A percentile compares a stretch with the other conserved stretches of the same genome.
These are phyloP conservation scores for Cyprinodon variegatus DNA, from an alignment of 2,113 vertebrate species.

Conservation along the genomic window DNA sequence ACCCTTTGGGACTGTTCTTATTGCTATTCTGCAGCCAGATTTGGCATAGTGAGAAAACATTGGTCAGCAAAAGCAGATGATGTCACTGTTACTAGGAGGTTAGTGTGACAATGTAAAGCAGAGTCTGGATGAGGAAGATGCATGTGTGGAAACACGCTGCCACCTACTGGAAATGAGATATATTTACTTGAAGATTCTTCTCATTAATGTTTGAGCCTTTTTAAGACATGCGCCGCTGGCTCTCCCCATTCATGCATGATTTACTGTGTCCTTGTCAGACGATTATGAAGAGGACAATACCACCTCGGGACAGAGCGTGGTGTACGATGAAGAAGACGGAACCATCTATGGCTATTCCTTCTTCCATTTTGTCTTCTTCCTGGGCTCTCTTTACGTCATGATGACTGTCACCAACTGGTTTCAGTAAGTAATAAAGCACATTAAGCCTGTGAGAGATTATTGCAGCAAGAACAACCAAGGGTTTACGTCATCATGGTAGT, in stretches of 20 bases:
- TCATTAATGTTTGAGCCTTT: background rate
- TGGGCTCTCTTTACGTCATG: constrained; percentile 97
- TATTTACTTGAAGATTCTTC: background rate
- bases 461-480: no score
- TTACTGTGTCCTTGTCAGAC: constrained; percentile 70
- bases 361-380: constrained; percentile 95
- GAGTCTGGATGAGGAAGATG: background rate
- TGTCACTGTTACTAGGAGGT: constrained; percentile 79
- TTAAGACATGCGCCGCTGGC: background rate
- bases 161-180: constrained; percentile 61
- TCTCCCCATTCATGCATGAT: background rate
- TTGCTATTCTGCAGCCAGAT: constrained; percentile 60
- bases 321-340: constrained; percentile 88
- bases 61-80: constrained; percentile 76
- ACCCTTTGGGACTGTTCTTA: constrained; percentile 33
- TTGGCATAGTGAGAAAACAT: constrained; percentile 66
- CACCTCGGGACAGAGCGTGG: constrained; percentile 84
- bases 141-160: constrained; percentile 42
- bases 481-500: no score
- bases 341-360: constrained; percentile 92
- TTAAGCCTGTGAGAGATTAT: no score
- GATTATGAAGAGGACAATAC: constrained; percentile 77
- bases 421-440: constrained; percentile 84
- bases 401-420: constrained; percentile 99
- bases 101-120: constrained; percentile 49